Evolutionary conservation across 2,888 invertebrate genomes (phyloP).

Genomic region (Hirtodrosophila duncani): DNA sequence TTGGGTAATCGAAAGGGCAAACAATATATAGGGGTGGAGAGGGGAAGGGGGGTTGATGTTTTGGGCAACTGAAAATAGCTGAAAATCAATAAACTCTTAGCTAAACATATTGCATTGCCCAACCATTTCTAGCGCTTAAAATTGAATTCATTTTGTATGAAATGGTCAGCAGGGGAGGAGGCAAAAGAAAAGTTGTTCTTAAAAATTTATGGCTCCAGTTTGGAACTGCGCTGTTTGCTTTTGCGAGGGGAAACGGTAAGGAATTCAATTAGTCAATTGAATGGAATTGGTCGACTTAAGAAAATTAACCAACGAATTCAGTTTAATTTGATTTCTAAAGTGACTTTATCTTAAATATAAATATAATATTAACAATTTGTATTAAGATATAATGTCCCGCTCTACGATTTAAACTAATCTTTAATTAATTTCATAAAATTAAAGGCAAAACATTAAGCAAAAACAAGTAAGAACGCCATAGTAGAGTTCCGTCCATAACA

Average conservation of each 20-base stretch:
- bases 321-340: no score
- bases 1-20: neutral
- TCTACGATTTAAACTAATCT: slow-evolving; percentile 2
- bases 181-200: slow-evolving; percentile 31
- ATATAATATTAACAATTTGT: no score
- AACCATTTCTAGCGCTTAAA: slow-evolving; percentile 16
- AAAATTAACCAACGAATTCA: no score
- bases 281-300: no score
- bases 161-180: slow-evolving; percentile 2
- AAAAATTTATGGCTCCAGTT: slow-evolving; percentile 38
- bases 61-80: slow-evolving; percentile 25
- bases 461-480: no score
- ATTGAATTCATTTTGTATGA: slow-evolving; percentile 41
- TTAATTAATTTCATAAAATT: slow-evolving; percentile 27
- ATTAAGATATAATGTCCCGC: no score
- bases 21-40: neutral
- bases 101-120: slow-evolving; percentile 55
- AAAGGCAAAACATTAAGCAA: no score
- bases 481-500: no score
- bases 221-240: no score
- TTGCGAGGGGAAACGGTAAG: no score
- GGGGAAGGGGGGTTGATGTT: slow-evolving; percentile 20
- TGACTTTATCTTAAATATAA: no score
- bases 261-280: no score
- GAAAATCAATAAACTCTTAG: slow-evolving; percentile 66